Evolutionary conservation across 2,797 vertebrate genomes (phyloP).

Genomic region (Lemur catta): DNA sequence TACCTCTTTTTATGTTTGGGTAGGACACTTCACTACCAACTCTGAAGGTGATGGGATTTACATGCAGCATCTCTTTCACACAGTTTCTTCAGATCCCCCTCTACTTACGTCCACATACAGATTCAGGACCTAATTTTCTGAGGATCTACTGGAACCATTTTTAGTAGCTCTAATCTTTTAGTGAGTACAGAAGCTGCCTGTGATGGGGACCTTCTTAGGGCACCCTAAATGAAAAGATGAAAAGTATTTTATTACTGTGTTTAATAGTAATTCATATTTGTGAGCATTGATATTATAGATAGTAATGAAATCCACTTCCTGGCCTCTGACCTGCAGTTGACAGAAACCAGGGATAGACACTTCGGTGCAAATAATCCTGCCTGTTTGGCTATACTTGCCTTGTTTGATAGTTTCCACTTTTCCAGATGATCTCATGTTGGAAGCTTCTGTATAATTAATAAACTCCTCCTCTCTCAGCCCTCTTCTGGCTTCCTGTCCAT

Average conservation of each 20-base stretch:
- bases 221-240: background rate
- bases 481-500: background rate
- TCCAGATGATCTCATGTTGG: slow-evolving; percentile 32
- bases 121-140: background rate
- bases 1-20: background rate
- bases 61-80: background rate
- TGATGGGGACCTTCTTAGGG: background rate
- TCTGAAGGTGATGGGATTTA: background rate
- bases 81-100: background rate
- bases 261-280: background rate
- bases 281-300: background rate
- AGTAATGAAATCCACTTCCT: background rate
- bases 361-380: background rate
- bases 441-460: slow-evolving; percentile 58
- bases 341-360: background rate
- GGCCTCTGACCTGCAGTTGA: background rate
- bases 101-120: background rate
- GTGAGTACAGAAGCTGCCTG: background rate
- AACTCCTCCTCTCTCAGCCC: slow-evolving; percentile 11
- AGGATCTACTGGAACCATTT: background rate
- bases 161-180: background rate
- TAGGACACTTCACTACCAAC: background rate
- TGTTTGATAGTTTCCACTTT: slow-evolving; percentile 28
- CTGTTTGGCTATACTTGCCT: background rate
- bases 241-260: background rate